Evolutionary conservation across 2,888 invertebrate genomes (phyloP).

Genomic region (Thelaira solivaga): DNA sequence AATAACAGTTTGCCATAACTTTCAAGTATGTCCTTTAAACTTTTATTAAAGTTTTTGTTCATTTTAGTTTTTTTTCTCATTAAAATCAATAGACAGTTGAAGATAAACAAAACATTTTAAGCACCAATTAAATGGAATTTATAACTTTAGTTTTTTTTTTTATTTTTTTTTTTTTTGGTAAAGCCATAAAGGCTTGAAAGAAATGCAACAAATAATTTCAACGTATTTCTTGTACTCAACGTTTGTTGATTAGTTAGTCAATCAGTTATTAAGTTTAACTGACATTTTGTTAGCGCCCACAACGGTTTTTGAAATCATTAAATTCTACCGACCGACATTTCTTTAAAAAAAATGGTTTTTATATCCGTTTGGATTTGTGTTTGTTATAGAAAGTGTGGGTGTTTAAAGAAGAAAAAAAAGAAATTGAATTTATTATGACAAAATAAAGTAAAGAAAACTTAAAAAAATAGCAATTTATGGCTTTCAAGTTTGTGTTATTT

Average conservation of each 20-base stretch:
- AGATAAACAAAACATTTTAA: slow-evolving; percentile 43
- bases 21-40: slow-evolving; percentile 8
- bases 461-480: no score
- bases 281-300: not conserved
- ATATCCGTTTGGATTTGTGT: slow-evolving; percentile 1
- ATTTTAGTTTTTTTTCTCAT: not conserved
- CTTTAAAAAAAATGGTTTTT: not conserved
- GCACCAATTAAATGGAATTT: slow-evolving; percentile 47
- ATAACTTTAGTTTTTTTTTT: slow-evolving; percentile 40
- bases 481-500: no score
- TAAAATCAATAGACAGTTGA: slow-evolving; percentile 25
- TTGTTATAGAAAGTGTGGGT: not conserved
- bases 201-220: slow-evolving; percentile 42
- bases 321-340: slow-evolving; percentile 4
- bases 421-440: no score
- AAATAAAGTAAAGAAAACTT: no score
- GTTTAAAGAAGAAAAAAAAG: not conserved
- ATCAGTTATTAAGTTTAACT: not conserved
- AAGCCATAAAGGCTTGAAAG: not conserved
- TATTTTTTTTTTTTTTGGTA: not conserved
- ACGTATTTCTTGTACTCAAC: not conserved
- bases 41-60: not conserved
- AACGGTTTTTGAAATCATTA: not conserved
- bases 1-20: not conserved
- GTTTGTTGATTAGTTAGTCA: not conserved